A percentile compares a stretch with the other conserved stretches of the same genome.
Evolutionary conservation across 1,140 invertebrate species (phyloP).

Genomic region (Ridgeia piscesae): DNA sequence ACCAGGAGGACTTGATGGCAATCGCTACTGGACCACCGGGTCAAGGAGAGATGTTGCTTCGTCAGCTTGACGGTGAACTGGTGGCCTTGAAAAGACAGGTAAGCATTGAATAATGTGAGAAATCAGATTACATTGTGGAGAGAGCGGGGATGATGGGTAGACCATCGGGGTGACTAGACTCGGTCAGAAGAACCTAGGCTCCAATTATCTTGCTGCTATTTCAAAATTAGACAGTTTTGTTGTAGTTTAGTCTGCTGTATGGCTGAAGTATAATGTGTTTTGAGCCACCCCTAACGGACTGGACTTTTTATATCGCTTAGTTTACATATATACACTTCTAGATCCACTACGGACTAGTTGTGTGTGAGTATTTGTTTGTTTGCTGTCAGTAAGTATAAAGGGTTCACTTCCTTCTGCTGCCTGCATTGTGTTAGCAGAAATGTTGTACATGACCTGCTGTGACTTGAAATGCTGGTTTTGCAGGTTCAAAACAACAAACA

Average conservation of each 20-base stretch:
- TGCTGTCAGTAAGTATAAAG: too few species aligned
- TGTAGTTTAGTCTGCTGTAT: too few species aligned
- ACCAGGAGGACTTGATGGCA: slow-evolving; percentile 89
- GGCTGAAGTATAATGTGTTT: too few species aligned
- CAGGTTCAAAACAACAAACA: slow-evolving; percentile 96
- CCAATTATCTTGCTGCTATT: too few species aligned
- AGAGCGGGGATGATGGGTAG: background rate
- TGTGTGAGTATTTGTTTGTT: too few species aligned
- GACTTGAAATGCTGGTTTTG: background rate
- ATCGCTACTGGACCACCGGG: slow-evolving; percentile 73
- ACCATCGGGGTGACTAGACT: too few species aligned
- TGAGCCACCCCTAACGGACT: too few species aligned
- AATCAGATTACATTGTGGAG: background rate
- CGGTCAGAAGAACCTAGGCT: too few species aligned
- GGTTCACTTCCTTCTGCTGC: too few species aligned
- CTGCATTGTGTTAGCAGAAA: background rate
- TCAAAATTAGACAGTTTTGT: too few species aligned
- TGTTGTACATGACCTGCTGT: background rate
- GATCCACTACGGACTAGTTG: background rate
- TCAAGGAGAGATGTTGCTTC: slow-evolving; percentile 80
- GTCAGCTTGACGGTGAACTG: slow-evolving; percentile 89
- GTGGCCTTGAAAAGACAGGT: slow-evolving; percentile 92
- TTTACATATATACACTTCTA: background rate
- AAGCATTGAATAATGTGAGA: slow-evolving; percentile 57
- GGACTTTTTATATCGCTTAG: background rate